Percentiles rank a stretch among this genome's conserved stretches.
phyloP scores from a whole-genome alignment of 2,113 vertebrate genomes.

The Muscicapa adusta region DNA sequence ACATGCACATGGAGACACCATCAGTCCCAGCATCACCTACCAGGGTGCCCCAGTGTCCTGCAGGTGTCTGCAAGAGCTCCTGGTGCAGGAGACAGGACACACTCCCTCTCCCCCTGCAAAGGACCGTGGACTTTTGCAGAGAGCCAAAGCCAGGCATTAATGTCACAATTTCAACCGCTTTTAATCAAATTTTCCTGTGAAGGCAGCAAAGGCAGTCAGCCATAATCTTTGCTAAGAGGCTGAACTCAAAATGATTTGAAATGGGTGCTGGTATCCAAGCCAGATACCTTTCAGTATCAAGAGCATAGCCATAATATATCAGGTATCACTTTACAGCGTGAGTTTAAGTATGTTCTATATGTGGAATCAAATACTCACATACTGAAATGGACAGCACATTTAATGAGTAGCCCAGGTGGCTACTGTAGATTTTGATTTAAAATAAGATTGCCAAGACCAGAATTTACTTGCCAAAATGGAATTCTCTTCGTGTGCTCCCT shows the following conservation, averaged over 20 bases:
- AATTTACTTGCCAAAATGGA: neutral
- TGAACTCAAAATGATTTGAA: neutral
- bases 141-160: neutral
- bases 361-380: neutral
- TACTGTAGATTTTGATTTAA: slow-evolving; percentile 13
- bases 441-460: neutral
- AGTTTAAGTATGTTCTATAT: neutral
- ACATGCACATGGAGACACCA: rapidly evolving
- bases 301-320: neutral
- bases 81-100: neutral
- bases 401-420: slow-evolving; percentile 34
- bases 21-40: neutral
- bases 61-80: neutral
- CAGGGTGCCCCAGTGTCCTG: neutral
- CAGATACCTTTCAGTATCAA: slow-evolving; percentile 23
- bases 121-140: neutral
- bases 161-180: neutral
- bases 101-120: neutral
- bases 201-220: neutral
- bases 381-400: neutral
- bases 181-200: neutral
- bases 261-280: neutral
- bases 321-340: neutral
- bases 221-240: neutral
- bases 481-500: neutral